Evolutionary conservation across 2,113 vertebrate genomes (phyloP).

Genomic region (Pelusios castaneus): DNA sequence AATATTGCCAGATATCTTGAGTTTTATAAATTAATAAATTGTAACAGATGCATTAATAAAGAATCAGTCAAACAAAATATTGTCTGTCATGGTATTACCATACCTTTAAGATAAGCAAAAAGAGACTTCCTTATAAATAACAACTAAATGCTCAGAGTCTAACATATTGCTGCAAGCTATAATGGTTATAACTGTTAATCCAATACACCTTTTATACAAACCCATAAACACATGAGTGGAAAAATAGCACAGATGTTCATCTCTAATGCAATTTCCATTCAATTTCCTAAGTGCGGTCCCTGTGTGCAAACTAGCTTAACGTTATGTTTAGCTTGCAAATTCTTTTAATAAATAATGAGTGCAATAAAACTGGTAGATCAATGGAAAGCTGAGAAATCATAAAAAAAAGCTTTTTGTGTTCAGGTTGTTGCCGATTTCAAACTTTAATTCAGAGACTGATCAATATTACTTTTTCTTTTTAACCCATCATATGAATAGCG

Average conservation of each 20-base stretch:
- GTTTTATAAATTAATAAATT: not conserved
- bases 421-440: slow-evolving; percentile 81
- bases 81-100: slow-evolving; percentile 19
- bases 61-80: slow-evolving; percentile 51
- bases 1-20: not conserved
- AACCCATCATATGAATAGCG: slow-evolving; percentile 77
- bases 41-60: slow-evolving; percentile 58
- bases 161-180: slow-evolving; percentile 76
- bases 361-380: slow-evolving; percentile 91
- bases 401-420: slow-evolving; percentile 83
- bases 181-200: slow-evolving; percentile 86
- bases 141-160: slow-evolving; percentile 67
- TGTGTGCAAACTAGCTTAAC: slow-evolving; percentile 91
- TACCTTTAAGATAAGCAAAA: slow-evolving; percentile 42
- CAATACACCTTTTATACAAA: slow-evolving; percentile 87
- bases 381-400: slow-evolving; percentile 90
- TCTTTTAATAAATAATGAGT: slow-evolving; percentile 96
- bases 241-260: slow-evolving; percentile 91
- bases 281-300: slow-evolving; percentile 92
- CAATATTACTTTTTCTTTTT: slow-evolving; percentile 81
- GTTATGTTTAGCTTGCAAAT: slow-evolving; percentile 94
- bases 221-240: slow-evolving; percentile 85
- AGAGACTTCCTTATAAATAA: slow-evolving; percentile 63
- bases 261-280: slow-evolving; percentile 93
- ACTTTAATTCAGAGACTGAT: slow-evolving; percentile 81